Base-by-base conservation (phyloP, 2,888 invertebrate genomes). In the Conistra vaccinii region DNA sequence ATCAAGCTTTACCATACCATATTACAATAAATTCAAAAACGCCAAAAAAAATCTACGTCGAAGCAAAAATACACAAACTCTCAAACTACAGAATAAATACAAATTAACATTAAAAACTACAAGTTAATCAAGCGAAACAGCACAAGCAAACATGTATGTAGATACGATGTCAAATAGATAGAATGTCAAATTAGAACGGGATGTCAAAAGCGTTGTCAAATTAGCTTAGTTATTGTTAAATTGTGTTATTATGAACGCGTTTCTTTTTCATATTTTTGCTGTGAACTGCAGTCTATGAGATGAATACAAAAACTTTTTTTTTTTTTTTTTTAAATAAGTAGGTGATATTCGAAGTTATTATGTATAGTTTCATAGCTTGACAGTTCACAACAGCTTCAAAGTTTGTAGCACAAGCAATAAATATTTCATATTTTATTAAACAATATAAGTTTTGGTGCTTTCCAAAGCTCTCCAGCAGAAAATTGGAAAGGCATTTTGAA, bases 131-230 rank as follows among this genome's bases (percentile, higher is more conserved):
- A 91, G 90, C 89, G 78, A 74, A 76, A 89, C 87, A 84, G 91
- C 91, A 89, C 89, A 92, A 91, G 91, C 91, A 70, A 61, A 87
- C 78, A 79, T 80, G 74, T 74, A 81, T 57, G 70, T 80, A 69
- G 55, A 61, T 62, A 72, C 57, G 48, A 48, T 76, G 73, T 79
- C 60, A 58, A 53, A 73, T 66, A 69, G 60, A 42, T 62, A 65
- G 14, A n/a, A 57, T 81, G 76, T 76, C 45, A 58, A 69, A 60
- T 76, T 68, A 70, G 67, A 65, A 55, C 7, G 48, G 29, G 4
- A 79, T 58, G 68, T 83, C 57, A 70, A 55, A 83, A 84, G 81
- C 83, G 32, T 57, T 81, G 69, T 79, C 67, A 68, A 67, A 69
- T 67, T 70, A 78, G 69, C 74, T 63, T 45, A 69, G 29, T 79